A percentile compares a stretch with the other conserved stretches of the same genome.
These are phyloP conservation scores for Avahi laniger DNA, from an alignment of 2,797 vertebrate species.

Conservation along the genomic window DNA sequence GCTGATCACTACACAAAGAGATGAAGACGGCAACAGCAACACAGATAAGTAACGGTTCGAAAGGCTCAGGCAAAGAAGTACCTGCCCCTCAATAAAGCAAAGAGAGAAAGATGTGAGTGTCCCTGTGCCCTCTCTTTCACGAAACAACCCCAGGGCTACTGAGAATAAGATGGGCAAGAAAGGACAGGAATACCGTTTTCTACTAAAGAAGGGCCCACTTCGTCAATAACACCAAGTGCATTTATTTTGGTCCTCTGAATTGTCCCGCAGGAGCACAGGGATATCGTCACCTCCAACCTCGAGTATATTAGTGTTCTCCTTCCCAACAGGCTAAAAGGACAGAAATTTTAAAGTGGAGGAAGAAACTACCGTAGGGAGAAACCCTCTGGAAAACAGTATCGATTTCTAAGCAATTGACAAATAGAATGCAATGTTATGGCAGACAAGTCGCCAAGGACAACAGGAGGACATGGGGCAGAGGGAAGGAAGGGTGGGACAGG, in stretches of 20 bases:
- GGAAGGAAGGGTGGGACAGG: neutral
- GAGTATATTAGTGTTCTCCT: neutral
- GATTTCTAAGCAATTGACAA: neutral
- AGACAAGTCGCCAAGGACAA: neutral
- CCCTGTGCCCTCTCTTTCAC: neutral
- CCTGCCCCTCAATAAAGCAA: neutral
- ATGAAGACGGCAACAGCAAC: neutral
- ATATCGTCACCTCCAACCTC: neutral
- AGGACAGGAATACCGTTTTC: neutral
- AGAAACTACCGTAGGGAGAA: neutral
- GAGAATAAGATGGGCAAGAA: neutral
- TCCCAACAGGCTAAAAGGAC: neutral
- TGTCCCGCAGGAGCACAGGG: neutral
- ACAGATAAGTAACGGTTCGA: neutral
- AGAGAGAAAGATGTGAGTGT: neutral
- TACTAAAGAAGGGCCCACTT: neutral
- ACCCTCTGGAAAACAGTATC: neutral
- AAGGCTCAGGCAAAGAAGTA: neutral
- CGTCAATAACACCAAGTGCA: neutral
- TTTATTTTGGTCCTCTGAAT: neutral
- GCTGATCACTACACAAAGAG: neutral
- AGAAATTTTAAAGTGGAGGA: neutral
- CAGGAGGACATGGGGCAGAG: accelerated
- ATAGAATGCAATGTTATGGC: neutral
- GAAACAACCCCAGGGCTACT: neutral